A percentile compares a stretch with the other conserved stretches of the same genome.
phyloP scores from a whole-genome alignment of 2,888 invertebrate species.

The Helicoverpa assulta region DNA sequence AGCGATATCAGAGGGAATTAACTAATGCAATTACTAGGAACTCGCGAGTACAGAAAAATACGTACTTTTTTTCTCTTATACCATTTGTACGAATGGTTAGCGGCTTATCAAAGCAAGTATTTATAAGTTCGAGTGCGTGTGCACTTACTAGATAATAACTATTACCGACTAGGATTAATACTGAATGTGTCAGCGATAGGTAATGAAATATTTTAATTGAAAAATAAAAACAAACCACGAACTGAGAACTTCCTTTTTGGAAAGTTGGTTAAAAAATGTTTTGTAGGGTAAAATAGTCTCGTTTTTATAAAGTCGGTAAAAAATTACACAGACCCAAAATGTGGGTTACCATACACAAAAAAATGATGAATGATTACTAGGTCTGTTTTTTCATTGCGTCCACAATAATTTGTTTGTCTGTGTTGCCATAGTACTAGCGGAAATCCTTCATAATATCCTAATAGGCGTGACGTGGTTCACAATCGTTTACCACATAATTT shows the following conservation, averaged over 20 bases:
- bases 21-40: too few relatives aligned
- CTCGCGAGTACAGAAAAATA: not conserved
- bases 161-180: not conserved
- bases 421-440: conserved; percentile 60
- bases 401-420: conserved; percentile 47
- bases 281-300: too few relatives aligned
- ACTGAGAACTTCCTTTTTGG: too few relatives aligned
- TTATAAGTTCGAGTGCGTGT: conserved; percentile 4
- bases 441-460: conserved; percentile 77
- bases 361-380: not conserved
- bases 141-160: conserved; percentile 4
- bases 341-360: not conserved
- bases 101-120: not conserved
- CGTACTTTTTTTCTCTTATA: not conserved
- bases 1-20: not conserved
- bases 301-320: too few relatives aligned
- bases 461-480: conserved; percentile 66
- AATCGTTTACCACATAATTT: conserved; percentile 57
- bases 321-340: not conserved
- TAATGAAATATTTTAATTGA: not conserved
- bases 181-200: not conserved
- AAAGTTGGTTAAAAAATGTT: too few relatives aligned
- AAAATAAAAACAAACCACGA: too few relatives aligned
- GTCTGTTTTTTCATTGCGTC: not conserved
- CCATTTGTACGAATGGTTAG: not conserved